phyloP scores from a whole-genome alignment of 92 coral and sea anemone genomes.

The Zoanthus sansibaricus region DNA sequence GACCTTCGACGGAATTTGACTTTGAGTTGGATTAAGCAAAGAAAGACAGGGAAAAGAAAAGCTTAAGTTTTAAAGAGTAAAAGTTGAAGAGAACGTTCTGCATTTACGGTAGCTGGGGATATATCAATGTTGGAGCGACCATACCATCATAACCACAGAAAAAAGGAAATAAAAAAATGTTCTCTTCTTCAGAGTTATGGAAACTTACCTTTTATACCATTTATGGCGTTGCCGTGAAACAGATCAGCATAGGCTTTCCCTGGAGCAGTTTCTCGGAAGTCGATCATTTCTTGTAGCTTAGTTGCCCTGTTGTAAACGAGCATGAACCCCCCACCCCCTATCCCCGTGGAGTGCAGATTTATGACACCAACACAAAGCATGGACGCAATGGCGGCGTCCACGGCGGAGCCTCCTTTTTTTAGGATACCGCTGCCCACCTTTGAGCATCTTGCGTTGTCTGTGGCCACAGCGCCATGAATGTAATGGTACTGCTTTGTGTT shows the following conservation, averaged over 20 bases:
- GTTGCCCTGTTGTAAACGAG: conserved; percentile 75
- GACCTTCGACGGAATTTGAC: too few relatives aligned
- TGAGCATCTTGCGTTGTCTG: conserved; percentile 87
- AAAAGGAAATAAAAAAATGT: not conserved
- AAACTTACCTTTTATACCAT: conserved; percentile 91
- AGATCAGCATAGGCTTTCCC: conserved; percentile 75
- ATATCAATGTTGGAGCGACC: too few relatives aligned
- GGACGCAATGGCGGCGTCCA: conserved; percentile 92
- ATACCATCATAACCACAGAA: not conserved
- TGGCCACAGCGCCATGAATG: conserved; percentile 89
- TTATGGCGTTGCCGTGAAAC: conserved; percentile 89
- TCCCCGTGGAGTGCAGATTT: conserved; percentile 94
- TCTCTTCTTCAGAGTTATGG: not conserved
- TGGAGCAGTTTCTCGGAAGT: conserved; percentile 98
- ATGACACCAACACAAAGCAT: conserved; percentile 95
- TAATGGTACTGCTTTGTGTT: conserved; percentile 67
- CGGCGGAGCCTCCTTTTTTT: conserved; percentile 88
- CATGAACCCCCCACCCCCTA: conserved; percentile 99
- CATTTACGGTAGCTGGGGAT: too few relatives aligned
- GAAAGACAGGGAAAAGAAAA: too few relatives aligned
- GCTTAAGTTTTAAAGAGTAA: too few relatives aligned
- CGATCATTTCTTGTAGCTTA: conserved; percentile 90
- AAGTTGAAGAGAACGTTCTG: too few relatives aligned
- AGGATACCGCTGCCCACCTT: conserved; percentile 78
- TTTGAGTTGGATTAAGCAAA: too few relatives aligned